Base-by-base conservation (phyloP, 37 sponge, comb jelly and placozoan genomes). In the Axinella damicornis region DNA sequence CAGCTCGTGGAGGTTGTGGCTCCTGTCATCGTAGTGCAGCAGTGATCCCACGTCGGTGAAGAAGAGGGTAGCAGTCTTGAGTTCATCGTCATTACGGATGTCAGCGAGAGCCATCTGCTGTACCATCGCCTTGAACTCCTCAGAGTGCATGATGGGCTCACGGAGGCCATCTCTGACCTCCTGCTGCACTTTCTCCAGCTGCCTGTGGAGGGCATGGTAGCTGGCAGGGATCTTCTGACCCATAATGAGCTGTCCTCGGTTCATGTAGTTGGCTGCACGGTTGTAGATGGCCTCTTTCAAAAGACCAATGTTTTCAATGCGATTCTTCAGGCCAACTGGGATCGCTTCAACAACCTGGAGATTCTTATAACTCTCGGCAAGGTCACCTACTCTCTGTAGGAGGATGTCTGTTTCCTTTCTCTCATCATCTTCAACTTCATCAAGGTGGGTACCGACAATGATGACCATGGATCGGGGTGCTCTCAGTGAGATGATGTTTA, bases 1-100 rank as follows among this genome's bases (percentile, higher is more conserved):
- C 53, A 96, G 86, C 74, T 96, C 92, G 71, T 90, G 74, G 2
- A 96, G 79, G 56, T 87, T 85, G 82, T 89, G 87, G 39, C 85
- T 88, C 9, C 94, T 67, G 70, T 96, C 97, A 67, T 96, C 92
- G 60, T 87, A 96, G 73, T 96, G 94, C 27, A 96, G 97, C 39
- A 96, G 73, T 12, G 94, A 85, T 28, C 97, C 94, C 18, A 93
- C 87, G 18, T 96, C 83, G 38, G 88, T 91, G 61, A 93, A 81
- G 78, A 96, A 96, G 32, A 88, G 72, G 31, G 92, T 91, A 41
- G 94, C 97, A 53, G 88, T 88, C 67, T 91, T 83, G 59, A 93
- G 65, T 68, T 96, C 97, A 4, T 91, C 92, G 35, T 96, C 94
- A 20, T 83, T 81, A 21, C 66, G 77, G 20, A 96, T 88, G 67